Base-by-base conservation (phyloP, 2,888 invertebrate species). In the Cantharis lateralis region DNA sequence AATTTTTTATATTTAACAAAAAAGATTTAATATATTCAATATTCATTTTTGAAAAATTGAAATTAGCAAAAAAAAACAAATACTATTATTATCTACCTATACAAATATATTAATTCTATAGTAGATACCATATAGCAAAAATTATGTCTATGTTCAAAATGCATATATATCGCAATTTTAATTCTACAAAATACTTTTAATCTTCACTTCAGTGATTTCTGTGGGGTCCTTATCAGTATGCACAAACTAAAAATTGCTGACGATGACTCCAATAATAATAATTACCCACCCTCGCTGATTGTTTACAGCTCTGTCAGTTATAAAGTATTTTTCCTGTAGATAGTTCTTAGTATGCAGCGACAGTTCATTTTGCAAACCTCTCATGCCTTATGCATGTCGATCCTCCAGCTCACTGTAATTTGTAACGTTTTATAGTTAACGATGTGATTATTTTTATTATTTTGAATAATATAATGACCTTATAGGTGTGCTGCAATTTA, bases 221-320 rank as follows among this genome's bases (percentile, higher is more conserved):
- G 87, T 87, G 87, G 80, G 87, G 87, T 87, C 87, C 84, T 75
- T 78, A 84, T 87, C 84, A 84, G 85, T 87, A 88, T 88, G 83
- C 87, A 81, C 79, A 80, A 80, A 83, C 82, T 82, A 84, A 78
- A 81, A 82, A 85, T 85, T 84, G 87, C 87, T 88, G 87, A 87
- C 88, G 87, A 88, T 88, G 84, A 84, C 85, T 84, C 84, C 87
- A 87, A 86, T 87, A 86, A 85, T 85, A 86, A 87, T 88, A 88
- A 88, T 87, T 87, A 87, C 83, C 85, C 85, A 87, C 86, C 86
- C 86, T 86, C 86, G 80, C 83, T 80, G 77, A 81, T 83, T 83
- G 81, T 83, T 82, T 82, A 82, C 79, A 80, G 76, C 78, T 75
- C 79, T 80, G 84, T 84, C 82, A 82, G 82, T 83, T 84, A 85